Evolutionary conservation across 1,140 invertebrate genomes (phyloP), one percentile per base, ranked within the genome.

Genomic region (Cydia splendana): DNA sequence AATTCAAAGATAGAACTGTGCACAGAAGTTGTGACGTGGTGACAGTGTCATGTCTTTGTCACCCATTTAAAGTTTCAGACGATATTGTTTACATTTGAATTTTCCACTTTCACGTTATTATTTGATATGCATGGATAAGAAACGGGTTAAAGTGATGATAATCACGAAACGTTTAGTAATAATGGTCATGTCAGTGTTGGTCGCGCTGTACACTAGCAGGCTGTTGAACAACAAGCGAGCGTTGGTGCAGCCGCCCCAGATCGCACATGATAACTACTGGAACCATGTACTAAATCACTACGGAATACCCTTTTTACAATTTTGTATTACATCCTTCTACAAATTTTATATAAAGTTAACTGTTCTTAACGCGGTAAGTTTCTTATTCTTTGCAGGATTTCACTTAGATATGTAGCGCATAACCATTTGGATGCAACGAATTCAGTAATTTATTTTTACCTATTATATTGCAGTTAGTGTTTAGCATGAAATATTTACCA

Each of bases 401-500:
- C 53, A 62, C 15, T 20, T 62, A 62, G 18, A 53, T 53, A 53
- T 12, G 48, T n/a, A 53, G 12, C 48, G 15, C 15, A n/a, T 53
- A 4, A 18, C 5, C 4, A 53, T 53, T 18, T 18, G n/a, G 15
- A 51, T 45, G 9, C 13, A n/a, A 74, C 3, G 12, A 18, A 0
- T 51, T 48, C 65, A 62, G 10, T 30, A 53, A 30, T 67, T 6
- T 5, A 13, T 9, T 65, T 15, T 4, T 67, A 65, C 18, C 7
- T 75, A 38, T 67, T 62, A 34, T 77, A 34, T 69, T 81, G 4
- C 82, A 92, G 91, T 57, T 79, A 53, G 75, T 91, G 78, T 91
- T 91, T 75, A 4, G 88, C n/a, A 67, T 93, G 62, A 93, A 92
- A 82, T 91, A 85, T 76, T 77, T 90, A 4, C 87, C 91, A 20